Evolutionary conservation across 92 coral and sea anemone species (phyloP), one percentile per base, ranked within the genome.

Genomic region (Bergia sp.): DNA sequence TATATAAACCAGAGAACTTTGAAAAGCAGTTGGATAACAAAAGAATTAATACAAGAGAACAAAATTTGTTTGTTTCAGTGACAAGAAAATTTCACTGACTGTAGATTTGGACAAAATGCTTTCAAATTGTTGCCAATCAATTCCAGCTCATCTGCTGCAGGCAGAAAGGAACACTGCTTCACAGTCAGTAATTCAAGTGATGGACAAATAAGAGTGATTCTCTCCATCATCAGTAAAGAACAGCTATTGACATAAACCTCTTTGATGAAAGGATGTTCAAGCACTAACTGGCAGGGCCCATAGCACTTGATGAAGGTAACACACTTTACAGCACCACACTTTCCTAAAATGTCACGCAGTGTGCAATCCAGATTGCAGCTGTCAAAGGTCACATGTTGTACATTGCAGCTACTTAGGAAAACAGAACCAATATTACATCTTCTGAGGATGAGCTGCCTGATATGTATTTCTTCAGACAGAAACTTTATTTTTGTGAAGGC

Each of bases 241-340:
- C 98, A 95, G 16, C 93, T 91, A 23, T 39, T 82, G 18, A 95
- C 88, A 39, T 87, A 88, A 44, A 95, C 85, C 81, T 91, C 91
- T 42, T 80, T 95, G 18, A 95, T 85, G 37, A 85, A 80, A n/a
- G 89, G 82, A 44, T 94, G 91, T 49, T 89, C 83, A 39, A 95
- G 74, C 76, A 87, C 57, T n/a, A 95, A 89, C 82, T 92, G 96
- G 61, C 98, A 95, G 11, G 98, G 93, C 7, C 98, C 98, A 90
- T 95, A 93, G 72, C 96, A 95, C 72, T 88, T 92, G 85, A 58
- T 85, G 43, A 95, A 86, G 37, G 90, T 92, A 82, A 95, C 86
- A 43, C 85, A 66, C 86, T 93, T 72, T 7, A 93, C 58, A 7
- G 74, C 39, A 57, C 90, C 82, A 66, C 94, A 95, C 44, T 84